Evolutionary conservation across 2,113 vertebrate species (phyloP).

Genomic region (Toxotes chatareus): DNA sequence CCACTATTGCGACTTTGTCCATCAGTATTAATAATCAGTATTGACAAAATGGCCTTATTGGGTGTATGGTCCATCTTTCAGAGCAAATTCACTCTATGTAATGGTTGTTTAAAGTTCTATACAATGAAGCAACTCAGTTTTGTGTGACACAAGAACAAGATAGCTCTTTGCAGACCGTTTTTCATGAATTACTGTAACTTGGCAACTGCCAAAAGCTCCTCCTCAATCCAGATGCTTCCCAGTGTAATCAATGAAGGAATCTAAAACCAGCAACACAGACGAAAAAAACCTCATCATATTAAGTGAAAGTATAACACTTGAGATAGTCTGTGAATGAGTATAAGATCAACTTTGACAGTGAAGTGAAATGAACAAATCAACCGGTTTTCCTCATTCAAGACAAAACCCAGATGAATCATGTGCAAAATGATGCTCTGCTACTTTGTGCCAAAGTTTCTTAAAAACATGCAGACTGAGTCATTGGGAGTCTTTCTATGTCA

Average conservation of each 20-base stretch:
- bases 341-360: neutral
- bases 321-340: neutral
- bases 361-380: conserved; percentile 2
- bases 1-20: neutral
- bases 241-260: neutral
- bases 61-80: neutral
- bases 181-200: conserved; percentile 6
- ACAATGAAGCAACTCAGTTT: conserved; percentile 1
- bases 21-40: neutral
- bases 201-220: neutral
- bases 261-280: neutral
- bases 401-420: neutral
- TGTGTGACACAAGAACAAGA: neutral
- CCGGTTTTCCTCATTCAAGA: neutral
- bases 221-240: neutral
- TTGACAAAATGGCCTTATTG: neutral
- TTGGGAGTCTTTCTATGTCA: neutral
- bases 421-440: neutral
- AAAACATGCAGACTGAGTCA: neutral
- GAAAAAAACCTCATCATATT: neutral
- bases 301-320: neutral
- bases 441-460: neutral
- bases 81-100: neutral
- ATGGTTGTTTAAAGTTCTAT: neutral
- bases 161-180: neutral